Conservation (phyloP, 2,113 vertebrate species). For the Paralichthys olivaceus region DNA sequence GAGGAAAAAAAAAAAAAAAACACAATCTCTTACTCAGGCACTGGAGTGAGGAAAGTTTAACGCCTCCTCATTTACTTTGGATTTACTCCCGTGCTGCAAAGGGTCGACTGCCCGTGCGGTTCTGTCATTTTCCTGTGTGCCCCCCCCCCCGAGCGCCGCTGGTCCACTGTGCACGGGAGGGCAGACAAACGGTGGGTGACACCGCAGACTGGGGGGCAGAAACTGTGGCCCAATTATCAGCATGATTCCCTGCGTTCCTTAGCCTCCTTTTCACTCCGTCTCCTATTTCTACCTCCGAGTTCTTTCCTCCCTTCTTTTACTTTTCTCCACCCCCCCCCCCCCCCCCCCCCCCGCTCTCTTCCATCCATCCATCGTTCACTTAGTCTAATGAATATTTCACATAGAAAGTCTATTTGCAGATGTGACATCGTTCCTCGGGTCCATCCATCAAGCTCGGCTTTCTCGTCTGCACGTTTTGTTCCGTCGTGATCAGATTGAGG, state of each 20-base stretch:
- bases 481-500: constrained; percentile 23
- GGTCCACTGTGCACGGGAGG: no score
- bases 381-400: constrained; percentile 71
- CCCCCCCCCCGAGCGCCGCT: no score
- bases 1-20: no score
- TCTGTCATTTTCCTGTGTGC: no score
- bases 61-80: constrained; percentile 26
- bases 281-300: neutral
- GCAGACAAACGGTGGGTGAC: no score
- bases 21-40: neutral
- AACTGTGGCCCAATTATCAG: no score
- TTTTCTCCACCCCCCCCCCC: neutral
- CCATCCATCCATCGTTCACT: constrained; percentile 23
- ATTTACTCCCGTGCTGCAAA: no score
- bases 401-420: constrained; percentile 60
- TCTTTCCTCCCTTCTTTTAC: neutral
- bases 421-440: constrained; percentile 1
- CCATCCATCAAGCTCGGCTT: constrained; percentile 46
- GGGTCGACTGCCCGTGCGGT: no score
- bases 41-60: constrained; percentile 4
- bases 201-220: no score
- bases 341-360: neutral
- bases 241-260: no score
- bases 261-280: no score
- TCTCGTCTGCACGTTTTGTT: constrained; percentile 32